Conservation (phyloP, 35 echinoderm and acorn worm species). For the Ophioderma brevispina region DNA sequence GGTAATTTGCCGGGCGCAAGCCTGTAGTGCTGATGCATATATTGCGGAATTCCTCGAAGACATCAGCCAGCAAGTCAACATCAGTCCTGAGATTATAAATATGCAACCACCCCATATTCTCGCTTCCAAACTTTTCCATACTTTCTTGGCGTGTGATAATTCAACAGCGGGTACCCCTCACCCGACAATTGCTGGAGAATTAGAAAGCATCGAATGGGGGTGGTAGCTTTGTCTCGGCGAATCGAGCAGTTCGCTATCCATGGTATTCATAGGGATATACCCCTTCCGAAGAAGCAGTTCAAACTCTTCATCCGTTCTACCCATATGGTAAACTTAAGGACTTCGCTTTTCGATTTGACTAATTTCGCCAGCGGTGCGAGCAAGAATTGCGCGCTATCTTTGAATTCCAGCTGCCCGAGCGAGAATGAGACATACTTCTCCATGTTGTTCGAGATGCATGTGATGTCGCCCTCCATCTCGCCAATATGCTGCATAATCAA, state of each 20-base stretch:
- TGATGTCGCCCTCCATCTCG: slow-evolving; percentile 37
- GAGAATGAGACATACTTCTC: slow-evolving; percentile 64
- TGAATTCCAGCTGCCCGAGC: slow-evolving; percentile 26
- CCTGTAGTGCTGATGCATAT: slow-evolving; percentile 7
- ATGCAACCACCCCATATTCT: slow-evolving; percentile 18
- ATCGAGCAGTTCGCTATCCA: slow-evolving; percentile 20
- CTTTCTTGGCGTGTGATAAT: slow-evolving; percentile 22
- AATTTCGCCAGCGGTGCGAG: slow-evolving; percentile 37
- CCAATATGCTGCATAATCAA: slow-evolving; percentile 45
- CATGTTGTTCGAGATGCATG: slow-evolving; percentile 43
- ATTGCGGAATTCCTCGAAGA: slow-evolving; percentile 9
- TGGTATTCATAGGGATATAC: slow-evolving; percentile 54
- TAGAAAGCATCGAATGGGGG: slow-evolving; percentile 14
- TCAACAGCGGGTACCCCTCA: not conserved
- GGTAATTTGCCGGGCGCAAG: too few species aligned
- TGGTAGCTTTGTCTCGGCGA: slow-evolving; percentile 7
- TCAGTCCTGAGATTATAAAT: slow-evolving; percentile 11
- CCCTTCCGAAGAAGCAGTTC: slow-evolving; percentile 26
- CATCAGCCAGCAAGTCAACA: slow-evolving; percentile 2
- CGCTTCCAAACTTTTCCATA: slow-evolving; percentile 2
- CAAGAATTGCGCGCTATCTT: slow-evolving; percentile 23
- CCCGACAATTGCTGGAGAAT: slow-evolving; percentile 27
- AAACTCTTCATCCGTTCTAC: not conserved
- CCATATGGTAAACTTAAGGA: slow-evolving; percentile 23
- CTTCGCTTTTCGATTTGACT: slow-evolving; percentile 11